These are phyloP conservation scores for Spheniscus humboldti DNA, from an alignment of 2,797 vertebrate species.

Conservation along the genomic window DNA sequence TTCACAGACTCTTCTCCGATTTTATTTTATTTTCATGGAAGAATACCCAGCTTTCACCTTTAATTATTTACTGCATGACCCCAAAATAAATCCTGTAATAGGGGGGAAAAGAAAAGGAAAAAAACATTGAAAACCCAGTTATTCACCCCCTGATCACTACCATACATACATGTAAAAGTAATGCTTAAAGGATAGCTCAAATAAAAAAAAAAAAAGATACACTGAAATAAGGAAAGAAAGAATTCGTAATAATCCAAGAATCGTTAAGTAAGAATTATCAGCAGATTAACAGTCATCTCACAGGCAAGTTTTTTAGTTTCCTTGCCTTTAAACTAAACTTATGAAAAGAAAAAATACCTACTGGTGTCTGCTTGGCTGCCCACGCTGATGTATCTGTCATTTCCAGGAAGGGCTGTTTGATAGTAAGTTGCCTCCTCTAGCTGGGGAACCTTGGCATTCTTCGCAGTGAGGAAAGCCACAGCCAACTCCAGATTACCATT, in stretches of 20 bases:
- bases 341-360: slow-evolving; percentile 71
- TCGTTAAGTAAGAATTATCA: not conserved
- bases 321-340: not conserved
- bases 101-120: rapidly evolving
- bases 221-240: not conserved
- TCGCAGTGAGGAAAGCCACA: slow-evolving; percentile 92
- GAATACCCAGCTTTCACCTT: not conserved
- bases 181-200: not conserved
- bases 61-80: not conserved
- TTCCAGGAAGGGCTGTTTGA: slow-evolving; percentile 91
- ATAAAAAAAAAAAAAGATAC: not conserved
- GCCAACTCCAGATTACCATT: slow-evolving; percentile 95
- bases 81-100: not conserved
- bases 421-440: slow-evolving; percentile 93
- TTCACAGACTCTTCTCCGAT: not conserved
- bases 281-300: not conserved
- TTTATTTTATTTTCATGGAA: not conserved
- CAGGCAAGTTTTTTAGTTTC: not conserved
- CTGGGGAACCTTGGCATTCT: slow-evolving; percentile 93
- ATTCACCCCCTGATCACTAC: not conserved
- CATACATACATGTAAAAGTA: not conserved
- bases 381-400: slow-evolving; percentile 96
- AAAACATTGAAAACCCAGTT: not conserved
- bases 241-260: not conserved
- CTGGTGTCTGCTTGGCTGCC: slow-evolving; percentile 97